phyloP scores from a whole-genome alignment of 2,888 invertebrate genomes.

The Nomada fucata region DNA sequence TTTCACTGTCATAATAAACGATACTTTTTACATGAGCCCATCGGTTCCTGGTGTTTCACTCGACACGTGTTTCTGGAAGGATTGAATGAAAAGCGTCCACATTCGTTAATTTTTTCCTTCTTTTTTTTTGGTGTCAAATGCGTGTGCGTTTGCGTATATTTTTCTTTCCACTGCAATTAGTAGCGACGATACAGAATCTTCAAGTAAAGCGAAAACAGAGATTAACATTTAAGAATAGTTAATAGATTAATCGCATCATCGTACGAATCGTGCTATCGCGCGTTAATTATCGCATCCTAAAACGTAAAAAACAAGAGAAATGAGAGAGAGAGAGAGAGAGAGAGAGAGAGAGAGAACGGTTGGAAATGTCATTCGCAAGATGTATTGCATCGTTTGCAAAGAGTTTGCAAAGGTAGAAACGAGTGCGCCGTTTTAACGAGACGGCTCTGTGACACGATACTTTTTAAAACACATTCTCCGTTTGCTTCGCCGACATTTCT shows the following conservation, averaged over 20 bases:
- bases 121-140: conserved; percentile 52
- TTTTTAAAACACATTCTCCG: background rate
- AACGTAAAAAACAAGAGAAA: conserved; percentile 68
- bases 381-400: conserved; percentile 11
- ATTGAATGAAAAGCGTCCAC: background rate
- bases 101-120: background rate
- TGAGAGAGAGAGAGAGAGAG: conserved; percentile 25
- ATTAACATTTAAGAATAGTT: conserved; percentile 77
- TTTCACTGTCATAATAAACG: conserved; percentile 43
- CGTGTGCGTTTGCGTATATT: conserved; percentile 68
- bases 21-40: conserved; percentile 50
- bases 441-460: background rate
- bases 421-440: conserved; percentile 1
- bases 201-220: conserved; percentile 71
- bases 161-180: conserved; percentile 80
- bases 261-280: conserved; percentile 65
- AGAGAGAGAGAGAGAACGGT: conserved; percentile 55
- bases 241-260: conserved; percentile 81
- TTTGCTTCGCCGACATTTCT: conserved; percentile 2
- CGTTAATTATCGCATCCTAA: conserved; percentile 65
- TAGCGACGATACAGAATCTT: conserved; percentile 81
- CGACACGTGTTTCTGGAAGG: background rate
- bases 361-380: conserved; percentile 70
- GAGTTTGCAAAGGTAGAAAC: conserved; percentile 1
- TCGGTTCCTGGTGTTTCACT: background rate